phyloP scores from a whole-genome alignment of 92 coral and sea anemone species.

The Paramuricea clavata region DNA sequence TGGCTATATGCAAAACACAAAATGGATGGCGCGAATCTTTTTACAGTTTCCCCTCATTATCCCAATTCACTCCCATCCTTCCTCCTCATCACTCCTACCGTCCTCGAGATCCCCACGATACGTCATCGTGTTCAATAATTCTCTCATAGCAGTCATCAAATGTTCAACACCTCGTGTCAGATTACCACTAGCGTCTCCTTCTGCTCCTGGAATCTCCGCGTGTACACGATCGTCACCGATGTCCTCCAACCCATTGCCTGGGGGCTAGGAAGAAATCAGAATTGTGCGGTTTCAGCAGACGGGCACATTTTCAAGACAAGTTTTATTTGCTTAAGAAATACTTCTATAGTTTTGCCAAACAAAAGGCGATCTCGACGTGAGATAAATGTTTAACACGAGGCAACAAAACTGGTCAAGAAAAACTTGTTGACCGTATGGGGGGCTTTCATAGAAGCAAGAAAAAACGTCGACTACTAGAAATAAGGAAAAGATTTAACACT shows the following conservation, averaged over 20 bases:
- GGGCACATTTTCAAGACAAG: too few relatives aligned
- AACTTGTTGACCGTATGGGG: too few relatives aligned
- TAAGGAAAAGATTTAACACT: neutral
- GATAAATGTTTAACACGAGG: too few relatives aligned
- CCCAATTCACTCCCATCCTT: constrained; percentile 69
- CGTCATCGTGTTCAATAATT: constrained; percentile 87
- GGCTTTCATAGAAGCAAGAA: neutral
- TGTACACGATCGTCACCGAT: constrained; percentile 70
- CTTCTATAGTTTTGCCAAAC: too few relatives aligned
- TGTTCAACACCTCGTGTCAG: constrained; percentile 93
- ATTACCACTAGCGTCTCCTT: constrained; percentile 68
- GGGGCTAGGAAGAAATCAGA: neutral
- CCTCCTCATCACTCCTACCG: constrained; percentile 69
- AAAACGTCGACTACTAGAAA: too few relatives aligned
- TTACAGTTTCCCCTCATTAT: constrained; percentile 68
- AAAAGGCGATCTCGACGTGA: too few relatives aligned
- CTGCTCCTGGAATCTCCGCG: constrained; percentile 86
- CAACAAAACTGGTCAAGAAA: too few relatives aligned
- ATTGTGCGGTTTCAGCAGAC: neutral
- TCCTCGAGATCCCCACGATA: constrained; percentile 83
- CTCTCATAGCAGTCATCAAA: constrained; percentile 96
- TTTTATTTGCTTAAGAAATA: too few relatives aligned
- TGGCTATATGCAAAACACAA: too few relatives aligned
- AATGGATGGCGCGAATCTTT: too few relatives aligned
- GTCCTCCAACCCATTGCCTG: neutral